phyloP scores from a whole-genome alignment of 2,888 invertebrate genomes.

The Colletes collaris region DNA sequence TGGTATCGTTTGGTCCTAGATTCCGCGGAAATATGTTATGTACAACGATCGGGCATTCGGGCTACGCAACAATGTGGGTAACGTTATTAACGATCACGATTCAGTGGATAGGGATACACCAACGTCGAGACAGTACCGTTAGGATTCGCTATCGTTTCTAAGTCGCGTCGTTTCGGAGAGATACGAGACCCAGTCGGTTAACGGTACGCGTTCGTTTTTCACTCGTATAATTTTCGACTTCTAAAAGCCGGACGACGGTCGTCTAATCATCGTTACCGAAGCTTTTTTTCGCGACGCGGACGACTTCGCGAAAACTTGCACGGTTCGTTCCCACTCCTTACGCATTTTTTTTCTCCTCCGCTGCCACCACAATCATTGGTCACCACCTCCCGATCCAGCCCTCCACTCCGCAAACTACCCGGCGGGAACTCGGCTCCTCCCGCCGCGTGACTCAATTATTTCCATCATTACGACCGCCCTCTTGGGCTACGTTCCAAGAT shows the following conservation, averaged over 20 bases:
- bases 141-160: conserved; percentile 56
- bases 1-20: too few relatives aligned
- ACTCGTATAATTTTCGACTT: conserved; percentile 32
- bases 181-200: conserved; percentile 51
- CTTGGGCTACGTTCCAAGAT: conserved; percentile 2
- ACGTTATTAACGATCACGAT: conserved; percentile 20
- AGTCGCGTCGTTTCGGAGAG: conserved; percentile 29
- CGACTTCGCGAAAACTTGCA: conserved; percentile 16
- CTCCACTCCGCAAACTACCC: conserved; percentile 33
- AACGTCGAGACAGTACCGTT: conserved; percentile 50
- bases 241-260: conserved; percentile 10
- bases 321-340: conserved; percentile 5
- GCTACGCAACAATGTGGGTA: neutral
- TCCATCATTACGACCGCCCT: conserved; percentile 47
- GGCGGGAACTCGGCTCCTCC: conserved; percentile 39
- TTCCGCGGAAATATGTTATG: neutral
- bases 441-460: conserved; percentile 40
- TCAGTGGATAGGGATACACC: conserved; percentile 10
- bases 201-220: conserved; percentile 54
- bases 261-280: conserved; percentile 21
- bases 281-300: conserved; percentile 12
- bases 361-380: conserved; percentile 8
- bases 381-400: conserved; percentile 33
- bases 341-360: conserved; percentile 4
- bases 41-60: neutral